phyloP scores from a whole-genome alignment of 2,888 invertebrate species.

The Chesias legatella region DNA sequence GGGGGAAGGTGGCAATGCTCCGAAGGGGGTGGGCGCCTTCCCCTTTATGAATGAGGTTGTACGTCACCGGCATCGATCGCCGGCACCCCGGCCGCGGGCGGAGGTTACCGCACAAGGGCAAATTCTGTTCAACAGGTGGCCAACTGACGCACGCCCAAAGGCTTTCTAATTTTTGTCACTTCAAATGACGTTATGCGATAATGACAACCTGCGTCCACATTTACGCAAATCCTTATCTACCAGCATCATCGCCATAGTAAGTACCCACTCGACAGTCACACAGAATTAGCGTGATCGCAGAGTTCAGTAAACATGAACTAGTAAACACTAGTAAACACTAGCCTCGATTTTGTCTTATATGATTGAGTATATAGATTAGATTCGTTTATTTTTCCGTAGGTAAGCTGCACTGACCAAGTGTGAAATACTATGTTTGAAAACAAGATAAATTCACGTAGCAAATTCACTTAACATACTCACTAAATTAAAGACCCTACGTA shows the following conservation, averaged over 20 bases:
- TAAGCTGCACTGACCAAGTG: no score
- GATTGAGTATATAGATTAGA: constrained; percentile 19
- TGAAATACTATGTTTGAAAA: no score
- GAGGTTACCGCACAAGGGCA: constrained; percentile 72
- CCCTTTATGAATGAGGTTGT: constrained; percentile 75
- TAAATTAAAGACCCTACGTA: no score
- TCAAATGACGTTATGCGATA: constrained; percentile 49
- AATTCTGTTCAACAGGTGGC: constrained; percentile 66
- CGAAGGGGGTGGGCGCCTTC: constrained; percentile 49
- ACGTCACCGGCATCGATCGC: constrained; percentile 74
- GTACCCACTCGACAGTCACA: constrained; percentile 14
- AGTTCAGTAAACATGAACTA: constrained; percentile 23
- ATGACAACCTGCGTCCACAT: constrained; percentile 20
- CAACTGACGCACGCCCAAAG: constrained; percentile 56
- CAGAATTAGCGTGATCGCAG: constrained; percentile 19
- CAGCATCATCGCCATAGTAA: constrained; percentile 21
- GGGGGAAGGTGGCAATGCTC: constrained; percentile 32
- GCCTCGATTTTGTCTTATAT: constrained; percentile 20
- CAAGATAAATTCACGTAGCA: no score
- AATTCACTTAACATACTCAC: no score
- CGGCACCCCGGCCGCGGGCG: constrained; percentile 41
- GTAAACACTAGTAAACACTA: no score
- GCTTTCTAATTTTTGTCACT: constrained; percentile 52
- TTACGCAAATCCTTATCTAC: constrained; percentile 26
- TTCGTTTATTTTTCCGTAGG: no score